These are phyloP conservation scores for Gryon sp. DNA, from an alignment of 1,140 invertebrate species.

Conservation along the genomic window DNA sequence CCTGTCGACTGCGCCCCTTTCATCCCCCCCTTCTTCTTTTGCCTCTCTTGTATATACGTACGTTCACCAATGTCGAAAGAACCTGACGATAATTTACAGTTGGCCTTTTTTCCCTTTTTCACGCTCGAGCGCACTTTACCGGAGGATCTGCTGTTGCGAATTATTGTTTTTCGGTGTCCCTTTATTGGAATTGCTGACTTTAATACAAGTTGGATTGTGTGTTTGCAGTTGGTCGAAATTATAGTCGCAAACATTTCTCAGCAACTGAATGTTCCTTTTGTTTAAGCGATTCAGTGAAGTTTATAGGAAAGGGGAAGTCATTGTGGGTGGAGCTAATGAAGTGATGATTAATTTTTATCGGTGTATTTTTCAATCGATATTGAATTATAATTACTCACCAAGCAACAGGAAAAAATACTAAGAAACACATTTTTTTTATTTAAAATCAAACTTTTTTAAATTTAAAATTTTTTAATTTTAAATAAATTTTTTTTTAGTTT, in stretches of 20 bases:
- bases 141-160: slow-evolving; percentile 12
- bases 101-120: slow-evolving; percentile 14
- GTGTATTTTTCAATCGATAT: too few relatives aligned
- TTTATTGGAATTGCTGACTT: slow-evolving; percentile 36
- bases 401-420: too few relatives aligned
- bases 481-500: too few relatives aligned
- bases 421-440: too few relatives aligned
- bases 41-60: too few relatives aligned
- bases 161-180: slow-evolving; percentile 29
- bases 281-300: not conserved
- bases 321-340: not conserved
- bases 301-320: slow-evolving; percentile 3
- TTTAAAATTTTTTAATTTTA: too few relatives aligned
- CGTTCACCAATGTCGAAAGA: slow-evolving; percentile 25
- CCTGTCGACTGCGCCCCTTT: slow-evolving; percentile 48
- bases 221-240: slow-evolving; percentile 8
- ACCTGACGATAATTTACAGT: slow-evolving; percentile 42
- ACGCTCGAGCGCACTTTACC: slow-evolving; percentile 22
- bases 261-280: not conserved
- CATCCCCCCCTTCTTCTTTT: slow-evolving; percentile 45
- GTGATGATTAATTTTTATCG: slow-evolving; percentile 35
- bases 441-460: too few relatives aligned
- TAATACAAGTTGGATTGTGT: slow-evolving; percentile 8
- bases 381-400: too few relatives aligned
- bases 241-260: slow-evolving; percentile 13